These are phyloP conservation scores for Chrysotoxum bicinctum DNA, from an alignment of 2,888 invertebrate genomes.

Conservation along the genomic window DNA sequence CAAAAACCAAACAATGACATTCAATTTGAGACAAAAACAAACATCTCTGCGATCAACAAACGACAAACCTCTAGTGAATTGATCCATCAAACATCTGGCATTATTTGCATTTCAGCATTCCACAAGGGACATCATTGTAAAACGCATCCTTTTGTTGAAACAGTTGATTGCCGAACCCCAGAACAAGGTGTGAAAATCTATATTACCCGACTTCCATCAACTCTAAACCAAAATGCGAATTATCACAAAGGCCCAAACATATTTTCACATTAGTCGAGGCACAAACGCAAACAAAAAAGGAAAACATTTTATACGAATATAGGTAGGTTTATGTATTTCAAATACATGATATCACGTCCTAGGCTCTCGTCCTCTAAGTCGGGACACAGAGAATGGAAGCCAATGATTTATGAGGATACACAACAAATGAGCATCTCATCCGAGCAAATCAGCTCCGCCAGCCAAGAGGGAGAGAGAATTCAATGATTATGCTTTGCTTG, in stretches of 20 bases:
- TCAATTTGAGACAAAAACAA: conserved; percentile 50
- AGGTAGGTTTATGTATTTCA: conserved; percentile 2
- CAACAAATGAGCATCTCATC: conserved; percentile 73
- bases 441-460: conserved; percentile 68
- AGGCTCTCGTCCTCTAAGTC: conserved; percentile 46
- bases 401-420: conserved; percentile 73
- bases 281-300: conserved; percentile 43
- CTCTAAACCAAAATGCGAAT: conserved; percentile 68
- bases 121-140: conserved; percentile 49
- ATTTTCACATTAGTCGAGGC: conserved; percentile 71
- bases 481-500: conserved; percentile 71
- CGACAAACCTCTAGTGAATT: conserved; percentile 60
- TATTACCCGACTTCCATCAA: conserved; percentile 55
- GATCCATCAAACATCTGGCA: conserved; percentile 71
- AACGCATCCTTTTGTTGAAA: conserved; percentile 59
- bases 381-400: conserved; percentile 59
- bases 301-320: conserved; percentile 52
- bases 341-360: conserved; percentile 43
- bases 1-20: conserved; percentile 51
- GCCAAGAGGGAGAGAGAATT: conserved; percentile 59
- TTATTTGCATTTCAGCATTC: conserved; percentile 65
- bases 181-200: conserved; percentile 72
- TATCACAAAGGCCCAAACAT: conserved; percentile 69
- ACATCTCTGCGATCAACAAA: conserved; percentile 21
- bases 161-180: conserved; percentile 63